These are phyloP conservation scores for Dryadula phaetusa DNA, from an alignment of 2,888 invertebrate genomes.

Conservation along the genomic window DNA sequence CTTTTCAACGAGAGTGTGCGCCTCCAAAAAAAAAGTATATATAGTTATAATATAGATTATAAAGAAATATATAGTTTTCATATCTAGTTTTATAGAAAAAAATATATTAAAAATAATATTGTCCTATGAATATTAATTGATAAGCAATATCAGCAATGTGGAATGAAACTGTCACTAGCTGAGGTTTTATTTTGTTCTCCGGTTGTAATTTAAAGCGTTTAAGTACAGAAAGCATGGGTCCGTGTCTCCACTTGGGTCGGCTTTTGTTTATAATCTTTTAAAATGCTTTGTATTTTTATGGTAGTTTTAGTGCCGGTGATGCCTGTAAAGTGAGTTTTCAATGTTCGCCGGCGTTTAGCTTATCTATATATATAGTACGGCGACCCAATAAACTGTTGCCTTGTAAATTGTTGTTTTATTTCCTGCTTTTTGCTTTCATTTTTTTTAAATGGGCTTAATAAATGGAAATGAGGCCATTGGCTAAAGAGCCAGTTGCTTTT, in stretches of 20 bases:
- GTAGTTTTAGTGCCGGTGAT: conserved; percentile 42
- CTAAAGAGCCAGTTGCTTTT: too few species aligned
- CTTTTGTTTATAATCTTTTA: conserved; percentile 52
- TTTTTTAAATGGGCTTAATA: too few species aligned
- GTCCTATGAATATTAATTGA: conserved; percentile 15
- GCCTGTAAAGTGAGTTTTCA: conserved; percentile 42
- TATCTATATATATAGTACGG: conserved; percentile 50
- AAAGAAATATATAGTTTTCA: conserved; percentile 33
- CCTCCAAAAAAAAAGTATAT: conserved; percentile 16
- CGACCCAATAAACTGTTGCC: conserved; percentile 56
- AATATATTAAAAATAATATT: conserved; percentile 26
- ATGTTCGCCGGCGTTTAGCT: conserved; percentile 43
- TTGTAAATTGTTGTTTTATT: conserved; percentile 50
- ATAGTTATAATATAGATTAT: conserved; percentile 27
- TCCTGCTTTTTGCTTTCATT: not conserved
- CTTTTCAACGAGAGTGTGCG: conserved; percentile 17
- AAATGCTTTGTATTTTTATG: conserved; percentile 52
- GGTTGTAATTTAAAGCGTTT: conserved; percentile 37
- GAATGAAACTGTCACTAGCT: conserved; percentile 26
- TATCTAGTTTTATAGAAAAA: conserved; percentile 34
- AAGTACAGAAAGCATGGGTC: conserved; percentile 45
- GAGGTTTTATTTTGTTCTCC: conserved; percentile 2
- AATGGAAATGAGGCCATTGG: too few species aligned
- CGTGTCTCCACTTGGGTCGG: conserved; percentile 39
- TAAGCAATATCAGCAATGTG: conserved; percentile 29